Evolutionary conservation across 2,113 vertebrate species (phyloP).

Genomic region (Synodontis membranacea): DNA sequence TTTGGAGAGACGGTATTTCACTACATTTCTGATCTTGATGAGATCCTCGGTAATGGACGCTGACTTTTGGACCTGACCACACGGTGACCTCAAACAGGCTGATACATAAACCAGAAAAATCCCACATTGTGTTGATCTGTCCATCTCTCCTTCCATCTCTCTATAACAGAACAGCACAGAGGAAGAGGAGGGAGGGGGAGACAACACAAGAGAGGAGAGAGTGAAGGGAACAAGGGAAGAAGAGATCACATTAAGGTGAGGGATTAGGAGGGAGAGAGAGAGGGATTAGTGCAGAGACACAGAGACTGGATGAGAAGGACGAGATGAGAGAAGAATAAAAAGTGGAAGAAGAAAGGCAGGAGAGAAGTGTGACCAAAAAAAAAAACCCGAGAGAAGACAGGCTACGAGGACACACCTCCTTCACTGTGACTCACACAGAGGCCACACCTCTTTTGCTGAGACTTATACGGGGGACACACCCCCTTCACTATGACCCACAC

Average conservation of each 20-base stretch:
- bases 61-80: background rate
- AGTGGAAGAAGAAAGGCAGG: constrained; percentile 14
- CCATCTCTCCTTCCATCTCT: constrained; percentile 14
- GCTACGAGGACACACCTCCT: background rate
- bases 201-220: background rate
- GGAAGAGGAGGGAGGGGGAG: background rate
- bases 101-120: constrained; percentile 5
- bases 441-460: background rate
- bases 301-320: constrained; percentile 24
- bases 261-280: constrained; percentile 39
- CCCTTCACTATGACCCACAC: background rate
- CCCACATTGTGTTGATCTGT: constrained; percentile 2
- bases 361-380: constrained; percentile 32
- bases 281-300: constrained; percentile 32
- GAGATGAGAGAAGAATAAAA: constrained; percentile 43
- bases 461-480: background rate
- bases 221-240: background rate
- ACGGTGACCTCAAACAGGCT: background rate
- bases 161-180: background rate
- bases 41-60: background rate
- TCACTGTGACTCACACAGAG: background rate
- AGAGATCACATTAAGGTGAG: constrained; percentile 33
- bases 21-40: background rate
- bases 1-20: background rate
- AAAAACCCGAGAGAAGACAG: background rate